Base-by-base conservation (phyloP, 2,797 vertebrate species). In the Uromys caudimaculatus region DNA sequence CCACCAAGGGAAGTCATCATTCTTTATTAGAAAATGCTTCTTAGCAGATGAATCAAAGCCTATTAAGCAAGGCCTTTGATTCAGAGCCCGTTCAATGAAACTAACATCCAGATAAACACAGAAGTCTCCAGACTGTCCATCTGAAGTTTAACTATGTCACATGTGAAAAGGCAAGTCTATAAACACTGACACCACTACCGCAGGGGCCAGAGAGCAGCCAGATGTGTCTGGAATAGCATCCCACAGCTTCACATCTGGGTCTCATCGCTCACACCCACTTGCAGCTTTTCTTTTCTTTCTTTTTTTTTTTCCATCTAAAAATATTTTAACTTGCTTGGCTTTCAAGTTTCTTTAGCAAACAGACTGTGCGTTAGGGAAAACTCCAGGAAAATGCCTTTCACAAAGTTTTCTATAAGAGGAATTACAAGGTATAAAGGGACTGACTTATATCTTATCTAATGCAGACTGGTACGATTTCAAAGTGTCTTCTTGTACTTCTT, bases 81-180 rank as follows among this genome's bases (percentile, higher is more conserved):
- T 96, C 97, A 89, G 94, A 96, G 94, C 88, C 88, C 56, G 64
- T 94, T 94, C 90, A 92, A 94, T 93, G 90, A 97, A 92, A 96
- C 75, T 90, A 95, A 91, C 93, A 95, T 91, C 83, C 96, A 96
- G 89, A 97, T 97, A 97, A 98, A 96, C 95, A 97, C 92, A 91
- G 86, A 96, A 89, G 95, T 94, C 96, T 97, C 97, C 97, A 97
- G 97, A 92, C 96, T 93, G 90, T 92, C 95, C 97, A 97, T 91
- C 92, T 96, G 95, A 97, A 97, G 95, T 95, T 97, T 94, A 96
- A 95, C 82, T 81, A 86, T 89, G 90, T 94, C 79, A 81, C 90
- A 91, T 96, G 95, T 89, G 89, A 93, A 93, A 95, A 94, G 52
- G 58, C 93, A 92, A 91, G 90, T 95, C 89, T 96, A n/a, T 97